Evolutionary conservation across 2,797 vertebrate genomes (phyloP).

Genomic region (Eidolon dupreanum): DNA sequence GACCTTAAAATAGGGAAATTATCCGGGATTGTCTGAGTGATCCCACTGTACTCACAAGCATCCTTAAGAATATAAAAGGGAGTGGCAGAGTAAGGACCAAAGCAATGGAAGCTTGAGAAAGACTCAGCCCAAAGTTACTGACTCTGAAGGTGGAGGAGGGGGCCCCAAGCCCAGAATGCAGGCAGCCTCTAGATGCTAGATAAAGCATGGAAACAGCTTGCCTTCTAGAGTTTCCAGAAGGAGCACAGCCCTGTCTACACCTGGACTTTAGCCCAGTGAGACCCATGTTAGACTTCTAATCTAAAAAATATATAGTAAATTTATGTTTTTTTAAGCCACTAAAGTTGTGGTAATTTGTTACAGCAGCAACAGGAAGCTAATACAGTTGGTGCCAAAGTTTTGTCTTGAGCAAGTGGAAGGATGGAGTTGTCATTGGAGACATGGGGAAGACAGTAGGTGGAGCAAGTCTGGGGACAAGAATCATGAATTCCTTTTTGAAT

Average conservation of each 20-base stretch:
- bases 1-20: neutral
- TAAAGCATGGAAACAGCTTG: neutral
- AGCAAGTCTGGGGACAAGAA: neutral
- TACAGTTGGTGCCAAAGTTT: neutral
- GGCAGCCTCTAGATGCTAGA: neutral
- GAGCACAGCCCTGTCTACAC: neutral
- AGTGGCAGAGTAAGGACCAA: neutral
- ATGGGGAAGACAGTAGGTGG: neutral
- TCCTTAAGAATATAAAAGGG: neutral
- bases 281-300: neutral
- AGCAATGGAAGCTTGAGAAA: neutral
- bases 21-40: neutral
- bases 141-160: neutral
- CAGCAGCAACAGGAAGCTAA: neutral
- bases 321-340: neutral
- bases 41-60: neutral
- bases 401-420: neutral
- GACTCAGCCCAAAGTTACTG: neutral
- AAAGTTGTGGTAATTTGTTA: neutral
- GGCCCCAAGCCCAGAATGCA: neutral
- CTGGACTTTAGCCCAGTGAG: neutral
- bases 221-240: neutral
- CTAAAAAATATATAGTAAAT: neutral
- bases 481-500: neutral
- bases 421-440: neutral